phyloP scores from a whole-genome alignment of 1,140 invertebrate species.

The Meteorus sp. region DNA sequence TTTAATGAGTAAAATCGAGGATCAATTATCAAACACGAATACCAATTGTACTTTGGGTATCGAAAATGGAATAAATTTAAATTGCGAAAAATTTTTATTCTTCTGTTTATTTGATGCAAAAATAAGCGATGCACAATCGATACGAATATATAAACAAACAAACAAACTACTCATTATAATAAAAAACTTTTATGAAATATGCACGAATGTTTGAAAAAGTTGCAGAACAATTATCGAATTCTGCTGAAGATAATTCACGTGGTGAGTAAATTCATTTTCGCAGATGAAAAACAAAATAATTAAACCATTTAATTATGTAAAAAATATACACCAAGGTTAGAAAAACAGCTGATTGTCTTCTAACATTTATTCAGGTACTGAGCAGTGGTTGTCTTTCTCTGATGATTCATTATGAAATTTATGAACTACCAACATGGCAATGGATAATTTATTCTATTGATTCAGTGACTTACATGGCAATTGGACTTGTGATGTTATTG shows the following conservation, averaged over 20 bases:
- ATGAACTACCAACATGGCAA: conserved; percentile 37
- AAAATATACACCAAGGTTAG: too few species aligned
- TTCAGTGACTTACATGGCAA: conserved; percentile 33
- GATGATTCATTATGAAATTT: conserved; percentile 29
- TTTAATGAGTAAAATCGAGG: too few species aligned
- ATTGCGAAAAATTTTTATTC: too few species aligned
- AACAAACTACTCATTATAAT: too few species aligned
- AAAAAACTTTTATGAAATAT: too few species aligned
- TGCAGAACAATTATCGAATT: conserved; percentile 15
- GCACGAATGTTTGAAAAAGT: conserved; percentile 1
- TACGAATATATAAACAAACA: too few species aligned
- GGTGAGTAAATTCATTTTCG: conserved; percentile 2
- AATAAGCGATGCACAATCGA: too few species aligned
- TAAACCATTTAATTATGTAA: too few species aligned
- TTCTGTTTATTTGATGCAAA: too few species aligned
- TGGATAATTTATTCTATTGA: conserved; percentile 42
- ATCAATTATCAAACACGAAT: too few species aligned
- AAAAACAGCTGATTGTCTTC: neutral
- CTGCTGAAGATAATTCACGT: conserved; percentile 16
- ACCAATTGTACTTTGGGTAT: too few species aligned
- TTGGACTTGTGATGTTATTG: conserved; percentile 27
- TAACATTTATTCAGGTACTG: neutral
- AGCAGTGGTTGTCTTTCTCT: conserved; percentile 26
- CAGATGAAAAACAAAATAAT: neutral
- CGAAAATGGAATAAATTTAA: too few species aligned